These are phyloP conservation scores for Holocentrus rufus DNA, from an alignment of 2,797 vertebrate genomes.

Conservation along the genomic window DNA sequence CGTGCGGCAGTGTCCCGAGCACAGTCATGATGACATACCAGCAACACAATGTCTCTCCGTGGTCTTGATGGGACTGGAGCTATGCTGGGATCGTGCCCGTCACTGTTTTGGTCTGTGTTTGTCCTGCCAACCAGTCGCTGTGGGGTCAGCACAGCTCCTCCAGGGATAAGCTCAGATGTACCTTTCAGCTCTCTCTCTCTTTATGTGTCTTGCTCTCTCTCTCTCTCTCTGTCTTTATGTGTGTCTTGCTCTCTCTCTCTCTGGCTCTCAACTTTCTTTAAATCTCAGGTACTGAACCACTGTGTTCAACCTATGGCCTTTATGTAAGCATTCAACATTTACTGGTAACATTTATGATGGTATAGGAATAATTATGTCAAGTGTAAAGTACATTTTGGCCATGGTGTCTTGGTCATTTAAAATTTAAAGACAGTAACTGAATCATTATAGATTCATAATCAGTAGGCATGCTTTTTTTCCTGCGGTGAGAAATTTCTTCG, in stretches of 20 bases:
- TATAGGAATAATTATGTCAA: constrained; percentile 4
- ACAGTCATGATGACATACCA: constrained; percentile 14
- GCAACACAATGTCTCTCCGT: constrained; percentile 23
- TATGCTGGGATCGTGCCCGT: constrained; percentile 8
- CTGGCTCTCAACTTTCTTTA: constrained; percentile 1
- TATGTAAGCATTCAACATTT: constrained; percentile 22
- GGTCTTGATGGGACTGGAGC: constrained; percentile 2
- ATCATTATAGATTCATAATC: not conserved
- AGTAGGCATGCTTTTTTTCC: not conserved
- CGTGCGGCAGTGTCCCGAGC: not conserved
- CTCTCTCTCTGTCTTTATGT: not conserved
- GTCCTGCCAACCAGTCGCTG: not conserved
- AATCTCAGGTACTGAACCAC: constrained; percentile 58
- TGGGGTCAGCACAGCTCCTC: not conserved
- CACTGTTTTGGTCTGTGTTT: not conserved
- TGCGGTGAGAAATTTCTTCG: not conserved
- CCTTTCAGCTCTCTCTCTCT: not conserved
- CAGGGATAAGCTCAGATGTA: not conserved
- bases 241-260: constrained; percentile 3
- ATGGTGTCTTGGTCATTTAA: constrained; percentile 15
- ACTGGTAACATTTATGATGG: constrained; percentile 36
- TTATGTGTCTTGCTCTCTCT: not conserved
- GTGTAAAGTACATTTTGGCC: constrained; percentile 1
- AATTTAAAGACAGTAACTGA: constrained; percentile 1
- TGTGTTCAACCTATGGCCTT: constrained; percentile 51